Conservation (phyloP, 92 coral and sea anemone genomes). For the Zoanthus sansibaricus region DNA sequence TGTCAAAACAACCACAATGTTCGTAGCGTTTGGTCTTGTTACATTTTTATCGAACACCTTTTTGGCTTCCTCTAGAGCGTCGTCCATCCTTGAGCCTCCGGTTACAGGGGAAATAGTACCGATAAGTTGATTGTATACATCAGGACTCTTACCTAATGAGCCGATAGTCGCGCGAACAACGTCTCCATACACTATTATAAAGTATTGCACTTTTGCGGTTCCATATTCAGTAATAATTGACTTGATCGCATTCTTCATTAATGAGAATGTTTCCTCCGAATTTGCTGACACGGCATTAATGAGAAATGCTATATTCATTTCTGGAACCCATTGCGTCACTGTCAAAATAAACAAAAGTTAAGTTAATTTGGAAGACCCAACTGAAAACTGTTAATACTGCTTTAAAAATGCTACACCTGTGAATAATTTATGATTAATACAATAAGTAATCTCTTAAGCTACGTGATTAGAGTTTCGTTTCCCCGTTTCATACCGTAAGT, state of each 20-base stretch:
- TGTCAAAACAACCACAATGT: slow-evolving; percentile 80
- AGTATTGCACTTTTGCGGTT: slow-evolving; percentile 74
- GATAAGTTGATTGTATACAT: slow-evolving; percentile 60
- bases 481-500: too few relatives aligned
- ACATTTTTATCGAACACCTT: slow-evolving; percentile 58
- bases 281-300: slow-evolving; percentile 77
- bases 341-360: neutral
- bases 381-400: too few relatives aligned
- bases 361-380: too few relatives aligned
- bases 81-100: slow-evolving; percentile 73
- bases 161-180: slow-evolving; percentile 59
- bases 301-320: slow-evolving; percentile 80
- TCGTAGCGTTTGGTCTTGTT: slow-evolving; percentile 69
- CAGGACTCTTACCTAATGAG: slow-evolving; percentile 54
- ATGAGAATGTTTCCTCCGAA: slow-evolving; percentile 54
- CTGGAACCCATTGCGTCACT: slow-evolving; percentile 71
- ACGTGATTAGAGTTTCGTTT: too few relatives aligned
- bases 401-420: too few relatives aligned
- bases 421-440: too few relatives aligned
- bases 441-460: too few relatives aligned
- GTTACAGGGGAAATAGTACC: slow-evolving; percentile 50
- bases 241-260: slow-evolving; percentile 77
- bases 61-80: slow-evolving; percentile 74
- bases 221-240: slow-evolving; percentile 81
- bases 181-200: slow-evolving; percentile 82